Conservation (phyloP, 2,888 invertebrate species). For the Lutraria lutraria region DNA sequence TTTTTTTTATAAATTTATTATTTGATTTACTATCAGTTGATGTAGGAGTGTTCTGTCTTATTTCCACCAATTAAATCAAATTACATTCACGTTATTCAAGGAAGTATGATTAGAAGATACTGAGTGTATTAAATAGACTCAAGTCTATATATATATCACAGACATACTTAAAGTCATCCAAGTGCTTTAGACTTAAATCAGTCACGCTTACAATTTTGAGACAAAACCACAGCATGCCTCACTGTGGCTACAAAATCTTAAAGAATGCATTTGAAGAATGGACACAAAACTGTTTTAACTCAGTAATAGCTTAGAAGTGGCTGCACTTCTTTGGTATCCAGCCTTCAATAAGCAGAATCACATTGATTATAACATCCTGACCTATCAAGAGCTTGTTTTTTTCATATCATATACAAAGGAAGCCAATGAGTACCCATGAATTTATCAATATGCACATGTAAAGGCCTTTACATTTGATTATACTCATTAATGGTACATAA, state of each 20-base stretch:
- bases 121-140: neutral
- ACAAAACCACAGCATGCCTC: neutral
- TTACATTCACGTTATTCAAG: neutral
- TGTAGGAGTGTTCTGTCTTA: neutral
- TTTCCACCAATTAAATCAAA: neutral
- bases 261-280: too few species aligned
- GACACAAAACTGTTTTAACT: too few species aligned
- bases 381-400: too few species aligned
- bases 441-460: too few species aligned
- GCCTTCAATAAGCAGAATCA: too few species aligned
- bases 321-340: too few species aligned
- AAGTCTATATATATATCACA: neutral
- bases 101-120: neutral
- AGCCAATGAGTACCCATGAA: too few species aligned
- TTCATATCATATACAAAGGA: too few species aligned
- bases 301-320: too few species aligned
- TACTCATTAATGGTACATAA: too few species aligned
- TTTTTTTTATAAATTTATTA: neutral
- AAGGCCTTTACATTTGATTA: too few species aligned
- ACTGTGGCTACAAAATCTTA: neutral
- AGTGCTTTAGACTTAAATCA: slow-evolving; percentile 1
- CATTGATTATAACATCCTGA: too few species aligned
- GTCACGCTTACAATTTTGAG: slow-evolving; percentile 4
- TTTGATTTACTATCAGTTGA: neutral
- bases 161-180: neutral